These are phyloP conservation scores for Rhingia campestris DNA, from an alignment of 2,888 invertebrate species.

Conservation along the genomic window DNA sequence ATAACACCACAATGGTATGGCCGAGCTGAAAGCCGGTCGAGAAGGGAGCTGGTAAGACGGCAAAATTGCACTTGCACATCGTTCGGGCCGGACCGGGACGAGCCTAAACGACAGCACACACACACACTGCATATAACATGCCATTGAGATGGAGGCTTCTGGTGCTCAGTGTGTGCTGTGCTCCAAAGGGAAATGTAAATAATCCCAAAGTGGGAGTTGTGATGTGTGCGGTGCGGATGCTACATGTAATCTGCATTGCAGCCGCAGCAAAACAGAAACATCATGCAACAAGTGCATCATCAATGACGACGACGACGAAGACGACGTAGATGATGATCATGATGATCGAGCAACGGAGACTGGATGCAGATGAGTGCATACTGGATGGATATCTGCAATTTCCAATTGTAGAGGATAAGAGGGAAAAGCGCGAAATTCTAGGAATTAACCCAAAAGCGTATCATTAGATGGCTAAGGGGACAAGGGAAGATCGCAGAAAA, in stretches of 20 bases:
- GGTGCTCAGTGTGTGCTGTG: constrained; percentile 10
- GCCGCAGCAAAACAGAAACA: constrained; percentile 55
- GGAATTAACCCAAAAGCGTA: constrained; percentile 67
- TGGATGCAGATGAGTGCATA: constrained; percentile 25
- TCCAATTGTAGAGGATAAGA: constrained; percentile 16
- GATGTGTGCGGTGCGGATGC: constrained; percentile 63
- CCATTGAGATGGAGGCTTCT: constrained; percentile 39
- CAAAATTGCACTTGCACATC: constrained; percentile 59
- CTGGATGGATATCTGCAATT: constrained; percentile 20
- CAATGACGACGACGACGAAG: constrained; percentile 51
- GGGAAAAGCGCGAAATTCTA: constrained; percentile 59
- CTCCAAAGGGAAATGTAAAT: constrained; percentile 73
- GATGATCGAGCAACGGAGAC: constrained; percentile 13
- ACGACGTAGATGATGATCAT: constrained; percentile 51
- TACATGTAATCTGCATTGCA: constrained; percentile 68
- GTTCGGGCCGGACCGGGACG: not conserved
- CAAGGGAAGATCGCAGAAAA: constrained; percentile 31
- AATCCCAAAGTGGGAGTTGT: constrained; percentile 72
- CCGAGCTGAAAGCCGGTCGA: constrained; percentile 8
- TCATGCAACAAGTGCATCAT: constrained; percentile 74
- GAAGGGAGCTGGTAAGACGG: constrained; percentile 36
- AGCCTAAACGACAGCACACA: constrained; percentile 32
- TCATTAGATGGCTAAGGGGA: constrained; percentile 33
- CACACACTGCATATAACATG: constrained; percentile 48
- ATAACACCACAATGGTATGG: constrained; percentile 52